Evolutionary conservation across 2,113 vertebrate genomes (phyloP).

Genomic region (Seriola quinqueradiata): DNA sequence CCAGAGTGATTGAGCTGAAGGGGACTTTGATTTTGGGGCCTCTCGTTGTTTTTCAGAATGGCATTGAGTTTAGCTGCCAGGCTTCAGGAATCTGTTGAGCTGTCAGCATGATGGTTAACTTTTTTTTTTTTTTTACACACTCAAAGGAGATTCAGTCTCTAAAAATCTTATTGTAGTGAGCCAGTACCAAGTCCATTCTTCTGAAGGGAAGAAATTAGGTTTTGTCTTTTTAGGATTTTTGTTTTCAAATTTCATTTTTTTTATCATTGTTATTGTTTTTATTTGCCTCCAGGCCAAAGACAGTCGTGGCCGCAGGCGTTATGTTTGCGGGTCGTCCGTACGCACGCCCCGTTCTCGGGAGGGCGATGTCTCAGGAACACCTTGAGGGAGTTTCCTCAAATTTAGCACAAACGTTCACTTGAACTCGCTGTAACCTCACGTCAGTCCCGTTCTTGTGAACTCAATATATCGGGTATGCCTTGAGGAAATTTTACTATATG

Average conservation of each 20-base stretch:
- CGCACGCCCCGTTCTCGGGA: too few species aligned
- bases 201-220: conserved; percentile 40
- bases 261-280: conserved; percentile 58
- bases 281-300: neutral
- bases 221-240: conserved; percentile 50
- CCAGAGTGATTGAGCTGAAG: conserved; percentile 83
- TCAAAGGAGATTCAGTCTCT: conserved; percentile 43
- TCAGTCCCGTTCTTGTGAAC: too few species aligned
- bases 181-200: conserved; percentile 33
- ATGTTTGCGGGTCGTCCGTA: too few species aligned
- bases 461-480: too few species aligned
- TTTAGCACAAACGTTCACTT: too few species aligned
- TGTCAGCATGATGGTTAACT: conserved; percentile 73
- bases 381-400: too few species aligned
- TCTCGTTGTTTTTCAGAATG: conserved; percentile 75
- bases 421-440: too few species aligned
- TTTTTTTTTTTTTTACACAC: conserved; percentile 36
- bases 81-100: conserved; percentile 75
- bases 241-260: conserved; percentile 52
- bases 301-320: too few species aligned
- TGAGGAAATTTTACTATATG: too few species aligned
- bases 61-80: conserved; percentile 76
- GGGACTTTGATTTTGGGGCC: conserved; percentile 85
- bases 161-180: conserved; percentile 42
- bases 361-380: too few species aligned